Conservation (phyloP, 2,888 invertebrate species). For the Protodeltote pygarga region DNA sequence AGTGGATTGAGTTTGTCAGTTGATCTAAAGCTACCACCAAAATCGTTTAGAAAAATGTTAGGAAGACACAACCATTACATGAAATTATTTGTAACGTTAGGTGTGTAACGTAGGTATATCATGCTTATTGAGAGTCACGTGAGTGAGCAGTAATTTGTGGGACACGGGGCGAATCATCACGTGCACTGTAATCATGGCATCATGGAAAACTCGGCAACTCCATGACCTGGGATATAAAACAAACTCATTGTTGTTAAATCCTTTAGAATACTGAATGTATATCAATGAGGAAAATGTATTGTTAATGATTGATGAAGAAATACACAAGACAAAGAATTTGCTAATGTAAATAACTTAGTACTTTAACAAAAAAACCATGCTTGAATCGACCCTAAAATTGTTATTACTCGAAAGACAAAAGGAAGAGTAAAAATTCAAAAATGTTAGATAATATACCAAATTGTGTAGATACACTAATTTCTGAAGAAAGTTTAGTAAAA, state of each 20-base stretch:
- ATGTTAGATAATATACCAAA: background rate
- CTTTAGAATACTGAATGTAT: background rate
- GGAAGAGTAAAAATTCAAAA: no score
- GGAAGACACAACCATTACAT: constrained; percentile 7
- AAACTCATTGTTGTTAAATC: background rate
- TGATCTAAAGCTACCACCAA: no score
- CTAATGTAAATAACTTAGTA: no score
- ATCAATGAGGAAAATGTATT: no score
- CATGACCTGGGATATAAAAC: background rate
- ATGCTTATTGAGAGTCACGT: constrained; percentile 35
- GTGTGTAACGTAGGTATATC: constrained; percentile 28
- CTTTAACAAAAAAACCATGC: no score
- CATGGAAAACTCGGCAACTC: constrained; percentile 5
- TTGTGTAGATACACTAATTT: background rate
- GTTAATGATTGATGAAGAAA: no score
- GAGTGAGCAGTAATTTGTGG: constrained; percentile 28
- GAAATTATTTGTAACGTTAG: constrained; percentile 15
- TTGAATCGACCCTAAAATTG: no score
- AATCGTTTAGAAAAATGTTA: background rate
- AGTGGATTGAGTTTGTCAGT: no score
- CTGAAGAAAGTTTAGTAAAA: constrained; percentile 4
- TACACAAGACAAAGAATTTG: no score
- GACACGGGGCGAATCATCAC: constrained; percentile 20
- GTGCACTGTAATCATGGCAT: constrained; percentile 24
- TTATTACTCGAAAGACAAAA: no score